These are phyloP conservation scores for Euborellia annulipes DNA, from an alignment of 1,140 invertebrate species.

Conservation along the genomic window DNA sequence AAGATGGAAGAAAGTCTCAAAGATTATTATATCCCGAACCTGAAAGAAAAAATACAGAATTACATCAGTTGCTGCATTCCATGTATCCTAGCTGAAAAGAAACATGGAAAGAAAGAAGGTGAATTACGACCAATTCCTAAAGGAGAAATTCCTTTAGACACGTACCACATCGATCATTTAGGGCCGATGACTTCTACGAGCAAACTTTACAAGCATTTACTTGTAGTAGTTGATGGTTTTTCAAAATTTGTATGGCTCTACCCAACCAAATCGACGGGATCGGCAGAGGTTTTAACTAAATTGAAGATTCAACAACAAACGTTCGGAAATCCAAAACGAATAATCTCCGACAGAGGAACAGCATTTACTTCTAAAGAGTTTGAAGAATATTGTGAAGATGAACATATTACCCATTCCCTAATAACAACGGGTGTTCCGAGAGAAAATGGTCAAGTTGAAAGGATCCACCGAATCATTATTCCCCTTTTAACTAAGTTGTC, in stretches of 20 bases:
- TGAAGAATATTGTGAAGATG: constrained; percentile 14
- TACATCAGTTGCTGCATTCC: too few species aligned
- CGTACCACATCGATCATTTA: background rate
- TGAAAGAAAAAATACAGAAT: too few species aligned
- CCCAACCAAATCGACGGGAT: background rate
- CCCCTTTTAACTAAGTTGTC: too few species aligned
- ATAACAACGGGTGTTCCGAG: too few species aligned
- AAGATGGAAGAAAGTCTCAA: too few species aligned
- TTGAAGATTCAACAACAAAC: constrained; percentile 7
- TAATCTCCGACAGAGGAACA: constrained; percentile 23
- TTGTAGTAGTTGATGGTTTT: background rate
- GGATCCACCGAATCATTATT: too few species aligned
- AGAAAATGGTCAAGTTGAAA: too few species aligned
- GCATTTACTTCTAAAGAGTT: constrained; percentile 20
- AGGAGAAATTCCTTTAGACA: too few species aligned
- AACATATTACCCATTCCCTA: constrained; percentile 16
- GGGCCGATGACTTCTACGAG: background rate
- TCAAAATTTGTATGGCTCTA: constrained; percentile 1
- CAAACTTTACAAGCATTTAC: background rate
- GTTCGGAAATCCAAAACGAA: constrained; percentile 17
- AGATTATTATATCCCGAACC: too few species aligned
- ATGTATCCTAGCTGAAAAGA: too few species aligned
- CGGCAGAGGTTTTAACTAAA: background rate
- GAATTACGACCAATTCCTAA: too few species aligned
- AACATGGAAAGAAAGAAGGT: too few species aligned